Evolutionary conservation across 1,140 invertebrate genomes (phyloP).

Genomic region (Ectropis grisescens): DNA sequence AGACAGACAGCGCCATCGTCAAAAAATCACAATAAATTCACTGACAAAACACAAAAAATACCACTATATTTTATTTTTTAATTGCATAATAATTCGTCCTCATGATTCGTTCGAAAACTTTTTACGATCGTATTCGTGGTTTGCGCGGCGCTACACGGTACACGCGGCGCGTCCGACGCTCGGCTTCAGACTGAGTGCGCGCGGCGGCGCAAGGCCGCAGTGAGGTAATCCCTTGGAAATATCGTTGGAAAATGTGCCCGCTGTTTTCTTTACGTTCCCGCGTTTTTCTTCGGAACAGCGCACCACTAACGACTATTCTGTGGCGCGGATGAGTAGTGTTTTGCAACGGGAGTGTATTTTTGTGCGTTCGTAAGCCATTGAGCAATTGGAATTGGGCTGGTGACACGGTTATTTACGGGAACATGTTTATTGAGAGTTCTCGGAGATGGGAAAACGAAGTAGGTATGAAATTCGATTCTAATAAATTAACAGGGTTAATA

Average conservation of each 20-base stretch:
- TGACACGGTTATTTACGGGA: no score
- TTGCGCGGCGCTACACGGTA: constrained; percentile 14
- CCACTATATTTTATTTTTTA: constrained; percentile 13
- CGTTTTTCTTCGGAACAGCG: constrained; percentile 37
- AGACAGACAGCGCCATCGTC: constrained; percentile 45
- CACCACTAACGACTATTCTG: no score
- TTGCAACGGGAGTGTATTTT: constrained; percentile 12
- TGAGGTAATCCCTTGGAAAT: constrained; percentile 44
- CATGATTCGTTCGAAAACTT: constrained; percentile 55
- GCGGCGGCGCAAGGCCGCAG: constrained; percentile 18
- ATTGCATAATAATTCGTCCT: constrained; percentile 55
- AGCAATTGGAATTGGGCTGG: no score
- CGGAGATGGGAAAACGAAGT: no score
- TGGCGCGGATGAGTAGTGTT: constrained; percentile 18
- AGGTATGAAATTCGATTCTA: no score
- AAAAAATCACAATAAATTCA: no score
- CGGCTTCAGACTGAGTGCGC: constrained; percentile 29
- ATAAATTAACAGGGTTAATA: no score
- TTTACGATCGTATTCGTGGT: constrained; percentile 43
- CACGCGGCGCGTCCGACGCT: constrained; percentile 18
- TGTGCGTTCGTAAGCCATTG: constrained; percentile 10
- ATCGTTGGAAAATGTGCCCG: constrained; percentile 24
- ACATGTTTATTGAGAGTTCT: no score
- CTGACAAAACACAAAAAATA: constrained; percentile 30
- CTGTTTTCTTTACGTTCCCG: constrained; percentile 18